Base-by-base conservation (phyloP, 1,140 invertebrate species). In the Chrysoperla carnea region DNA sequence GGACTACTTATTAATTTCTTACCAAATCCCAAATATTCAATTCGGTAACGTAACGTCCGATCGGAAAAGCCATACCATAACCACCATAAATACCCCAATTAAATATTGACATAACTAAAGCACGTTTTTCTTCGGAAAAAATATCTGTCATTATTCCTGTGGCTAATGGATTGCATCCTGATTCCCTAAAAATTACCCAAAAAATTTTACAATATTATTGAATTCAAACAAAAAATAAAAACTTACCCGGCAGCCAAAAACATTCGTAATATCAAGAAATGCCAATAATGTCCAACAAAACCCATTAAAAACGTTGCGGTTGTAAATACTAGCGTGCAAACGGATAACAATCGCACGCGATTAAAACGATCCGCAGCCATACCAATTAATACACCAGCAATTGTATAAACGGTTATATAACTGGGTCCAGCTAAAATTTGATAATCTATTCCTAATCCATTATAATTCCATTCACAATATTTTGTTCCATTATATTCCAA, bases 81-180 rank as follows among this genome's bases (percentile, higher is more conserved):
- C 89, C 90, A 14, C 88, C 84, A 54, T 95, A 95, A 47, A 95
- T 93, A 29, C 90, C 90, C 87, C 87, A 93, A 61, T 93, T 93
- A 64, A 93, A 93, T 41, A 94, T 79, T 1, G 89, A 88, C 68
- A 94, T 77, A 1, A 91, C 89, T 9, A 91, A 62, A 7, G 83
- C 90, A 46, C 88, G 72, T 48, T 85, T 78, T 41, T 81, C 69
- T 58, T 85, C 81, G 0, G 76, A 71, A 52, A 89, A 89, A 50
- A 87, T 74, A 54, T 93, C 88, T 0, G 85, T 83, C 11, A 94
- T 69, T 36, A 94, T 77, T 5, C 79, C 79, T 0, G 85, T 88
- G 2, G 85, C 84, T 50, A 93, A 61, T 0, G 90, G 90, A 61
- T 90, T 90, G 55, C 87, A 89, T 1, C 84, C 87, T 3, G 87